Evolutionary conservation across 2,797 vertebrate species (phyloP).

Genomic region (Scolopax rusticola): DNA sequence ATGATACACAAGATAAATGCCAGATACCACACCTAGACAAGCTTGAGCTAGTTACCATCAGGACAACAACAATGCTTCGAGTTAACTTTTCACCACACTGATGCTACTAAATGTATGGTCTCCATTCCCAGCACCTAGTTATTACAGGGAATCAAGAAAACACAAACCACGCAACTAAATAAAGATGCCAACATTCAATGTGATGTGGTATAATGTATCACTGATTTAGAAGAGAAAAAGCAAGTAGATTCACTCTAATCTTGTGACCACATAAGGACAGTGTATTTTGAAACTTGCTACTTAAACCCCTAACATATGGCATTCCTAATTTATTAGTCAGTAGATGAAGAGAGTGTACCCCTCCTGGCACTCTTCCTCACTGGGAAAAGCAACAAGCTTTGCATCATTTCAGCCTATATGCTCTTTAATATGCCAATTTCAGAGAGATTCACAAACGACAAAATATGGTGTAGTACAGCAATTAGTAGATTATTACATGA

Average conservation of each 20-base stretch:
- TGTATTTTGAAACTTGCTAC: not conserved
- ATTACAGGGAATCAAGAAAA: not conserved
- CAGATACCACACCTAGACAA: conserved; percentile 63
- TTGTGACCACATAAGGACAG: not conserved
- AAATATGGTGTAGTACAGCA: not conserved
- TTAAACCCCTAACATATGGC: not conserved
- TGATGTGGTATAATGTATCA: not conserved
- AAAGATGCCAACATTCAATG: not conserved
- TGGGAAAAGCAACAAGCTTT: not conserved
- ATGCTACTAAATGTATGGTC: not conserved
- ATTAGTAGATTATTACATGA: not conserved
- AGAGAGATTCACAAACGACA: not conserved
- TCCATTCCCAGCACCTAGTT: not conserved
- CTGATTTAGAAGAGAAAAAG: not conserved
- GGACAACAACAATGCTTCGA: conserved; percentile 49
- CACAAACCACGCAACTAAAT: not conserved
- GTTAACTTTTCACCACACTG: conserved; percentile 12
- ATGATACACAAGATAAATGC: conserved; percentile 12
- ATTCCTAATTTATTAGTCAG: not conserved
- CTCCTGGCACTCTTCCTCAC: not conserved
- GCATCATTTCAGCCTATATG: not conserved
- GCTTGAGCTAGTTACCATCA: conserved; percentile 39
- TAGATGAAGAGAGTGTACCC: not conserved
- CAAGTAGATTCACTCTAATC: not conserved
- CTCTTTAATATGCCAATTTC: not conserved